Evolutionary conservation across 1,140 invertebrate species (phyloP), one percentile per base, ranked within the genome.

Genomic region (Wiebesia pumilae): DNA sequence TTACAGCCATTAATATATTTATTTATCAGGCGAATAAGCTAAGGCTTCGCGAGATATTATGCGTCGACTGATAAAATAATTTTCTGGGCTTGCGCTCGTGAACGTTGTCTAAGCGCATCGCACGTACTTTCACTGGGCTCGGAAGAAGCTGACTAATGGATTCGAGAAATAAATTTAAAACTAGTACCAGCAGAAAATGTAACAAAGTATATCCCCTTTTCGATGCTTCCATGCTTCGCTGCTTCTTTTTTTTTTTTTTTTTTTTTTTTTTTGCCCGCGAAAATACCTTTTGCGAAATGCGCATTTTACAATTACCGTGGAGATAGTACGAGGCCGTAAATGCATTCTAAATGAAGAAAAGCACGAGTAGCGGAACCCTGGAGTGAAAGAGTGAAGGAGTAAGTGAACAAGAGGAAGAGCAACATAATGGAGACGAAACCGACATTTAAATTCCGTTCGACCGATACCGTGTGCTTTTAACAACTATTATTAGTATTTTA

Each of bases 41-140:
- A 79, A 12, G 30, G 10, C 24, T 79, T 69, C 19, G 62, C 38
- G 21, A 0, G n/a, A 67, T 69, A 51, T 67, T 84, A 47, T 16
- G 62, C 21, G 19, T 21, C 21, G 7, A 27, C 43, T 65, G 77
- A 85, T 85, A 80, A 79, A 85, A 85, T 71, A 71, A 85, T 80
- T 69, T 58, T 19, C 77, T 10, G 40, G 33, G 38, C 16, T 38
- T 47, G 71, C 6, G 12, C 9, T 62, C 51, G 69, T 58, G 58
- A 79, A 27, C 40, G n/a, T 14, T 40, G 58, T 65, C 40, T 30
- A 54, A 79, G 19, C 4, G 16, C 0, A n/a, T 81, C 69, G 40
- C 16, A 0, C 3, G 30, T 71, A 30, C 1, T 43, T 62, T 65
- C 38, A 0, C 24, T 6, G 47, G 14, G 33, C 12, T 35, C 30